phyloP scores from a whole-genome alignment of 2,797 vertebrate genomes.

The Acanthurus leucopareius region DNA sequence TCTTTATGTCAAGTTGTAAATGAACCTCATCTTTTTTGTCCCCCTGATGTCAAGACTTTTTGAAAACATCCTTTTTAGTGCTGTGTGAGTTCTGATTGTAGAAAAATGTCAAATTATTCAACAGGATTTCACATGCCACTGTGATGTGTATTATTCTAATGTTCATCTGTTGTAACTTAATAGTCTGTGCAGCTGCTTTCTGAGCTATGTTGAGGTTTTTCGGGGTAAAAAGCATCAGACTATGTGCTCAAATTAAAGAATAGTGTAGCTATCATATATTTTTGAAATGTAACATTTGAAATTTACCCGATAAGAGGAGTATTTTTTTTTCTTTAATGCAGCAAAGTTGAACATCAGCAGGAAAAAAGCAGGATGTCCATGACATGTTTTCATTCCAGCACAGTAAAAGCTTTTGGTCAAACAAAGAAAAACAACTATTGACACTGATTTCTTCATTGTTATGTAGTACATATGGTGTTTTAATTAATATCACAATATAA shows the following conservation, averaged over 20 bases:
- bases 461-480: conserved; percentile 37
- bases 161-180: conserved; percentile 1
- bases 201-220: neutral
- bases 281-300: neutral
- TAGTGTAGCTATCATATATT: conserved; percentile 3
- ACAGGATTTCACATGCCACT: conserved; percentile 25
- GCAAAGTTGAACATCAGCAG: conserved; percentile 11
- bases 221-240: neutral
- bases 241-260: neutral
- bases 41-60: neutral
- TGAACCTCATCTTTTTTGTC: conserved; percentile 43
- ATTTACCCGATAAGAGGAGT: no score
- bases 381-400: conserved; percentile 44
- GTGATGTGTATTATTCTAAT: conserved; percentile 36
- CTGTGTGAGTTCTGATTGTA: conserved; percentile 45
- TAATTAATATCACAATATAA: conserved; percentile 44
- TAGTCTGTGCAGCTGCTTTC: conserved; percentile 18
- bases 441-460: conserved; percentile 29
- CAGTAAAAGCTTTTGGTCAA: conserved; percentile 4
- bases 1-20: conserved; percentile 56
- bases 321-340: neutral
- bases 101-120: conserved; percentile 29
- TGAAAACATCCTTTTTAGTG: conserved; percentile 15
- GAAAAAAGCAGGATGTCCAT: conserved; percentile 9
- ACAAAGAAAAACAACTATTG: neutral